Conservation (phyloP, 2,113 vertebrate species). For the Albula glossodonta region DNA sequence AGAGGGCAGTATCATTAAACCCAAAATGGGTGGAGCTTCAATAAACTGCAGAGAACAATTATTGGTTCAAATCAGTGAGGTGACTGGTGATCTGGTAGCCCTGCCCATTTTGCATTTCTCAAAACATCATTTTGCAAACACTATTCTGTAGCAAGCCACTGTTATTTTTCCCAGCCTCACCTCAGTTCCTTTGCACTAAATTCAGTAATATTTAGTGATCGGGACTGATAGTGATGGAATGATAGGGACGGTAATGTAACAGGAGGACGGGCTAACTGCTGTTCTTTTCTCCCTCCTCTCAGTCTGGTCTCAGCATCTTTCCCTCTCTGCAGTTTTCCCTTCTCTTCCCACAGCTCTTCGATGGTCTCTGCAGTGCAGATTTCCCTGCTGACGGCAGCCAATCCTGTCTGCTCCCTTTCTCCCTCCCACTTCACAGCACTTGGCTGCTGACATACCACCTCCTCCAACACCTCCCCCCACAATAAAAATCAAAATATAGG, state of each 20-base stretch:
- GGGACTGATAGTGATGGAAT: too few species aligned
- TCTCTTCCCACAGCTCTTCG: slow-evolving; percentile 35
- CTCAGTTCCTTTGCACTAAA: background rate
- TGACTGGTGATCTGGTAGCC: background rate
- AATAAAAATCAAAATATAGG: background rate
- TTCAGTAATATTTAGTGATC: too few species aligned
- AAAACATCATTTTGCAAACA: background rate
- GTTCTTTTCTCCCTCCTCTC: slow-evolving; percentile 26
- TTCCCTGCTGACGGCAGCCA: slow-evolving; percentile 60
- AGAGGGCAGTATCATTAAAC: too few species aligned
- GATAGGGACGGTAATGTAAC: too few species aligned
- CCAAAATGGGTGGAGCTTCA: background rate
- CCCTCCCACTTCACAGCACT: slow-evolving; percentile 41
- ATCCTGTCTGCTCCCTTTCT: background rate
- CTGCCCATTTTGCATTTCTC: background rate
- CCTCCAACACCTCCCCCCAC: too few species aligned
- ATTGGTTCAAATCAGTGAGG: background rate
- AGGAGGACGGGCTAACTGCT: background rate
- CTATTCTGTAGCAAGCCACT: background rate
- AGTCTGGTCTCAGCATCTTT: background rate
- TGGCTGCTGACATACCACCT: background rate
- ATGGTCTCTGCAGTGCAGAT: slow-evolving; percentile 72
- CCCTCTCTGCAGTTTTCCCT: background rate
- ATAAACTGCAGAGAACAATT: background rate
- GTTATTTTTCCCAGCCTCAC: background rate